Conservation (phyloP, 2,113 vertebrate genomes). For the Podilymbus podiceps region DNA sequence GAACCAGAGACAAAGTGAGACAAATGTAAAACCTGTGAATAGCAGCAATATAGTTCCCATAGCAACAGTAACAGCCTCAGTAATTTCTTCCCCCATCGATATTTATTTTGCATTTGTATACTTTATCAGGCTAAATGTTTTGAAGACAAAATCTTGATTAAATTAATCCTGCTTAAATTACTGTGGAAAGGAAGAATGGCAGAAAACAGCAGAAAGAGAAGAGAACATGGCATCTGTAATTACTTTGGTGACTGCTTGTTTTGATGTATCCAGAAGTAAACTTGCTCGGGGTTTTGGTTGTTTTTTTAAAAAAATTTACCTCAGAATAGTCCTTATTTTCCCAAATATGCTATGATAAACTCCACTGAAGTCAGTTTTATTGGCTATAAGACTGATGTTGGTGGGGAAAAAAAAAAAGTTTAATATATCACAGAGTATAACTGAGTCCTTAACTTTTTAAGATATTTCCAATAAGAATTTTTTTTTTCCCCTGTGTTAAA, state of each 20-base stretch:
- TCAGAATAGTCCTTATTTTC: background rate
- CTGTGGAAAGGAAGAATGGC: background rate
- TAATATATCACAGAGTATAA: background rate
- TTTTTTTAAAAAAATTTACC: background rate
- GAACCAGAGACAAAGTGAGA: background rate
- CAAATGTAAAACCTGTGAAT: background rate
- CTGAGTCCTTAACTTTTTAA: background rate
- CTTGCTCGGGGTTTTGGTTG: background rate
- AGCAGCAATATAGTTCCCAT: background rate
- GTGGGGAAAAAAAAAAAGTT: accelerated
- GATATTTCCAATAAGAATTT: background rate
- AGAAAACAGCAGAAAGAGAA: background rate
- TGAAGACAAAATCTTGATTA: background rate
- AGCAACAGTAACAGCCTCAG: background rate
- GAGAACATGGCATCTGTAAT: background rate
- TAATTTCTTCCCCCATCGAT: background rate
- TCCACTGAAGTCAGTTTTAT: background rate
- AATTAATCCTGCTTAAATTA: background rate
- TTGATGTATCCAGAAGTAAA: background rate
- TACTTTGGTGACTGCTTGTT: background rate
- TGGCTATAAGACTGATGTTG: background rate
- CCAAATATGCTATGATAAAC: background rate
- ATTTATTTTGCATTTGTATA: background rate
- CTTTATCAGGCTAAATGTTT: background rate
- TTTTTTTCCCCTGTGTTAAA: background rate